Conservation (phyloP, 2,888 invertebrate genomes). For the Apamea monoglypha region DNA sequence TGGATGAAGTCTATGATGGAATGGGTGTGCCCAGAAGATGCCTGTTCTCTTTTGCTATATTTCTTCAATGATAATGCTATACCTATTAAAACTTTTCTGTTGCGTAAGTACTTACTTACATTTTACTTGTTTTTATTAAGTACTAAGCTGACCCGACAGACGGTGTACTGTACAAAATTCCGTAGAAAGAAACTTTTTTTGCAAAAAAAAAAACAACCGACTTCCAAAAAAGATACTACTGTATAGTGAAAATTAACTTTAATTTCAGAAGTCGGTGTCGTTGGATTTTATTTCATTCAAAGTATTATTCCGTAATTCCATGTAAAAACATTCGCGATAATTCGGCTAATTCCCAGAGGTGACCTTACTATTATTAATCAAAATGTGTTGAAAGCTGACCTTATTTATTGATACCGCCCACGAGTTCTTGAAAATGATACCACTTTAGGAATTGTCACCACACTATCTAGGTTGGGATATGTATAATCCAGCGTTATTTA, state of each 20-base stretch:
- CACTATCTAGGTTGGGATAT: neutral
- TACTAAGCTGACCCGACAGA: neutral
- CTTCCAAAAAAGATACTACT: too few relatives aligned
- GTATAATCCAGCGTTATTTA: neutral
- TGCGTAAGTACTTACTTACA: neutral
- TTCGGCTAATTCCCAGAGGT: neutral
- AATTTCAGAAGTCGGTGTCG: too few relatives aligned
- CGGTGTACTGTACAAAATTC: neutral
- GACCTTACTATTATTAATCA: neutral
- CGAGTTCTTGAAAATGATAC: slow-evolving; percentile 12
- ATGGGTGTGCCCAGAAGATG: too few relatives aligned
- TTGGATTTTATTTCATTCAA: too few relatives aligned
- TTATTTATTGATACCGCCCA: neutral
- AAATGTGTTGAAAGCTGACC: neutral
- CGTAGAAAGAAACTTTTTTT: too few relatives aligned
- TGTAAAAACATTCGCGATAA: neutral
- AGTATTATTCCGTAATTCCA: neutral
- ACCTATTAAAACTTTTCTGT: neutral
- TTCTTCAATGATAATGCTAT: neutral
- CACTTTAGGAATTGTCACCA: neutral
- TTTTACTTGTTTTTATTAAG: neutral
- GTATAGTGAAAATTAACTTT: too few relatives aligned
- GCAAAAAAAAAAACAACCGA: too few relatives aligned
- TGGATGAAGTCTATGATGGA: too few relatives aligned
- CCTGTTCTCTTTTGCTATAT: too few relatives aligned